phyloP scores from a whole-genome alignment of 2,888 invertebrate species.

The Hemithea aestivaria region DNA sequence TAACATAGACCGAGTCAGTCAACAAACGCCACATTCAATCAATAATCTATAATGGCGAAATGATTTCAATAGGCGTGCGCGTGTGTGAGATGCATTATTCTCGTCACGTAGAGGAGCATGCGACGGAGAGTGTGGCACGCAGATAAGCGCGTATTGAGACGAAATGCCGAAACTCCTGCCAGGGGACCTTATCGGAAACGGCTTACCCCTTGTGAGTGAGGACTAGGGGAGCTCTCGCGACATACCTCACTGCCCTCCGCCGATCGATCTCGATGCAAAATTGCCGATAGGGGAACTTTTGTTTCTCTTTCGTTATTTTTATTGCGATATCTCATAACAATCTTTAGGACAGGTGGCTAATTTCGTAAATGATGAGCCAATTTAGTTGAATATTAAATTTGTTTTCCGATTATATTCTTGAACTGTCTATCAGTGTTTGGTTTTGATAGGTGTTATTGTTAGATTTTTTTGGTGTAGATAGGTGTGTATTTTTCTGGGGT shows the following conservation, averaged over 20 bases:
- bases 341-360: conserved; percentile 32
- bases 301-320: conserved; percentile 63
- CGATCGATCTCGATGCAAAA: conserved; percentile 77
- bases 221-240: conserved; percentile 44
- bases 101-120: conserved; percentile 63
- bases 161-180: conserved; percentile 54
- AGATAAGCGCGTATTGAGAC: conserved; percentile 65
- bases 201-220: conserved; percentile 77
- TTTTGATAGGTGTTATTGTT: no score
- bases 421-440: no score
- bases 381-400: conserved; percentile 4
- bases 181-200: conserved; percentile 78
- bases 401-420: conserved; percentile 1
- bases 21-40: conserved; percentile 32
- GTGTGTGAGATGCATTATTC: conserved; percentile 68
- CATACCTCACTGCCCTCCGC: conserved; percentile 50
- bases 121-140: conserved; percentile 57
- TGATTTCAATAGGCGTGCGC: conserved; percentile 65
- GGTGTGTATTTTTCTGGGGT: no score
- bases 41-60: conserved; percentile 60
- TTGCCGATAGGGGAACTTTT: conserved; percentile 58
- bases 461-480: no score
- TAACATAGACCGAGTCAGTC: neutral
- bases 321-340: conserved; percentile 47
- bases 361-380: conserved; percentile 23